Percentiles rank a stretch among this genome's conserved stretches.
phyloP scores from a whole-genome alignment of 2,797 vertebrate species.

The Oreortyx pictus region DNA sequence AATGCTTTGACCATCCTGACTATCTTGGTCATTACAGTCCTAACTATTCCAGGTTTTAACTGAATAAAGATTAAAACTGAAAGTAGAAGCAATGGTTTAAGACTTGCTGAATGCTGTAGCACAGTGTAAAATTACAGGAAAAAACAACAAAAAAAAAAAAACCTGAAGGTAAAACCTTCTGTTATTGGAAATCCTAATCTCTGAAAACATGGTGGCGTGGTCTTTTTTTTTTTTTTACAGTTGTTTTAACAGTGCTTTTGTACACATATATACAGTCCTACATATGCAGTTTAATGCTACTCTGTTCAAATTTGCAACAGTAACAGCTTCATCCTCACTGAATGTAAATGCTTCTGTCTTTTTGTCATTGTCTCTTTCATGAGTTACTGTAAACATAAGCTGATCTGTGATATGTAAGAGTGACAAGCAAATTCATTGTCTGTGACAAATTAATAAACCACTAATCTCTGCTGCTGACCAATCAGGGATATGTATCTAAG shows the following conservation, averaged over 20 bases:
- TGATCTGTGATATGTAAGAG: neutral
- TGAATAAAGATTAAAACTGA: neutral
- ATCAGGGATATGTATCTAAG: neutral
- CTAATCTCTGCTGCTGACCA: neutral
- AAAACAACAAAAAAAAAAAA: neutral
- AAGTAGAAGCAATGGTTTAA: neutral
- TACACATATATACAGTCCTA: fast-evolving
- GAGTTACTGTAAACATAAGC: neutral
- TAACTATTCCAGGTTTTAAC: neutral
- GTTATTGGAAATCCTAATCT: neutral
- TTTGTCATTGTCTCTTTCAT: neutral
- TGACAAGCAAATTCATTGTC: neutral
- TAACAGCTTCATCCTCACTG: neutral
- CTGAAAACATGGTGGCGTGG: fast-evolving
- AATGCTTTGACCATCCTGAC: neutral
- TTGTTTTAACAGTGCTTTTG: neutral
- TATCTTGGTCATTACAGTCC: fast-evolving
- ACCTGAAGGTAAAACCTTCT: neutral
- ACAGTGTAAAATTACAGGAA: neutral
- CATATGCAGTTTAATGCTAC: neutral
- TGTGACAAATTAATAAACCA: neutral
- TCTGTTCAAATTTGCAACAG: neutral
- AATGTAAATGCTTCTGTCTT: neutral
- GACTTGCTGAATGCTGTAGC: neutral
- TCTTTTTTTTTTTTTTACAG: neutral